phyloP scores from a whole-genome alignment of 2,113 vertebrate species.

The human region GRCh38 chr3:71734001-71734500 shows the following conservation, averaged over 20 bases:
- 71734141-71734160: not conserved
- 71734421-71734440: constrained; percentile 31
- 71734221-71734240: not conserved
- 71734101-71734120: not conserved
- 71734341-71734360: not conserved
- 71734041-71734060: not conserved
- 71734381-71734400: not conserved
- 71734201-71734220: not conserved
- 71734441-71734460: constrained; percentile 11
- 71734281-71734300: not conserved
- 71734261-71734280: not conserved
- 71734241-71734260: not conserved
- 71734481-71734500: constrained; percentile 34
- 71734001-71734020: not conserved
- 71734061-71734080: not conserved
- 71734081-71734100: not conserved
- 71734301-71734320: not conserved
- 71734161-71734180: not conserved
- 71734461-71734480: constrained; percentile 45
- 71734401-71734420: not conserved
- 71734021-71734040: not conserved
- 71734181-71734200: not conserved
- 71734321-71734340: not conserved
- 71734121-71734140: not conserved
- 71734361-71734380: not conserved